Evolutionary conservation across 1,140 invertebrate species (phyloP), one percentile per base, ranked within the genome.

Genomic region (Drosophila seguyi): DNA sequence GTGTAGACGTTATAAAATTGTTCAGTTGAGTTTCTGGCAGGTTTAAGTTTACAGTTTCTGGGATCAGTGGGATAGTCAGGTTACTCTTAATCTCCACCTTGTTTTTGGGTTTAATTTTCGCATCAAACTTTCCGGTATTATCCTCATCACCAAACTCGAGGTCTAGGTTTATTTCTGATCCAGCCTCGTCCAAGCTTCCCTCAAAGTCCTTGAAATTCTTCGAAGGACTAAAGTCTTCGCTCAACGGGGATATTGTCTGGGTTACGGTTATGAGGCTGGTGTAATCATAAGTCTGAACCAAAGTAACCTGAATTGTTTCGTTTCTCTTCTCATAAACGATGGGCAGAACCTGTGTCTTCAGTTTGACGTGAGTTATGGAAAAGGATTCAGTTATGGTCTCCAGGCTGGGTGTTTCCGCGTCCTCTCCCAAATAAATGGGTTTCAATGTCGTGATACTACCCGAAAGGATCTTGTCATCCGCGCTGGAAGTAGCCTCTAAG

Each of bases 331-430:
- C 94, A 52, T 71, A 74, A 13, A 98, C 93, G 1, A 98, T 95
- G 2, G 97, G 97, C 48, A 98, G 93, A 58, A 98, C 95, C 79
- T 98, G 97, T 0, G 97, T 98, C 90, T 98, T 98, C 3, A 97
- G 92, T 93, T 98, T 95, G 1, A 96, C 95, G 92, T 98, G 96
- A 0, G 97, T 97, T 6, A 97, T 97, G 65, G 97, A 97, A 93
- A 97, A 98, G 1, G 97, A 97, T 93, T 98, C 97, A 0, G 96
- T 98, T n/a, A 97, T 93, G 0, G 97, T 98, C 93, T 98, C 96
- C 56, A 98, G 91, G 1, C 96, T 96, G 22, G 96, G 96, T 1
- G 96, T 98, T 78, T 96, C 96, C 74, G 95, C 94, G 65, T 95
- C 95, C 13, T 95, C 95, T 8, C 95, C 95, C 13, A 97, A 93